Evolutionary conservation across 2,888 invertebrate genomes (phyloP).

Genomic region (Macrostomum cliftonense): DNA sequence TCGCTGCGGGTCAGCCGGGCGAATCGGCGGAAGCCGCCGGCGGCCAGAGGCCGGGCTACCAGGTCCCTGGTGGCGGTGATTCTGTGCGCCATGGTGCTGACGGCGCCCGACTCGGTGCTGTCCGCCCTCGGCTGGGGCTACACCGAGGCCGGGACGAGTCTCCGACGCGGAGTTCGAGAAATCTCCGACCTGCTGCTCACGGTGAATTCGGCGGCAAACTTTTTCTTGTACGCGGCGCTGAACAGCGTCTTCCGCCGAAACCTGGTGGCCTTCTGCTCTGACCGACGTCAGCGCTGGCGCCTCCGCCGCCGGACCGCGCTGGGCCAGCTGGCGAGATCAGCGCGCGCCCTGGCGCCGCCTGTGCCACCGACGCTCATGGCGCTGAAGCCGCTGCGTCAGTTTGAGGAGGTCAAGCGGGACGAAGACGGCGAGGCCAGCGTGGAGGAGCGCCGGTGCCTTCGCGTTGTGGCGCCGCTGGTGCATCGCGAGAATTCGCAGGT

Average conservation of each 20-base stretch:
- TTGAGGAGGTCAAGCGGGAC: too few relatives aligned
- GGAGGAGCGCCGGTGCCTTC: too few relatives aligned
- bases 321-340: too few relatives aligned
- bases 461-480: too few relatives aligned
- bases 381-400: too few relatives aligned
- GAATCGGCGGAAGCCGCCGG: constrained; percentile 15
- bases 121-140: constrained; percentile 34
- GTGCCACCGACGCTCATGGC: too few relatives aligned
- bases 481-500: too few relatives aligned
- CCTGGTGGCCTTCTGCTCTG: constrained; percentile 23
- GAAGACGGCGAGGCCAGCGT: too few relatives aligned
- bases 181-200: constrained; percentile 31
- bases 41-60: constrained; percentile 27
- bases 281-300: too few relatives aligned
- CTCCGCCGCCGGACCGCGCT: too few relatives aligned
- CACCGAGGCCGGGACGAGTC: constrained; percentile 24
- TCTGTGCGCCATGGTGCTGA: constrained; percentile 29
- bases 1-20: constrained; percentile 20
- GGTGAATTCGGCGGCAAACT: constrained; percentile 32
- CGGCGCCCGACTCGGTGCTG: constrained; percentile 34
- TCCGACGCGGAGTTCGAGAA: constrained; percentile 29
- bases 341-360: too few relatives aligned
- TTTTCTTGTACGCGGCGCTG: constrained; percentile 29
- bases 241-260: constrained; percentile 27
- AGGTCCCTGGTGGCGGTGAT: constrained; percentile 31